Percentiles rank a stretch among this genome's conserved stretches.
Conservation (phyloP, 2,888 invertebrate genomes). For the Eucera pruinosa region DNA sequence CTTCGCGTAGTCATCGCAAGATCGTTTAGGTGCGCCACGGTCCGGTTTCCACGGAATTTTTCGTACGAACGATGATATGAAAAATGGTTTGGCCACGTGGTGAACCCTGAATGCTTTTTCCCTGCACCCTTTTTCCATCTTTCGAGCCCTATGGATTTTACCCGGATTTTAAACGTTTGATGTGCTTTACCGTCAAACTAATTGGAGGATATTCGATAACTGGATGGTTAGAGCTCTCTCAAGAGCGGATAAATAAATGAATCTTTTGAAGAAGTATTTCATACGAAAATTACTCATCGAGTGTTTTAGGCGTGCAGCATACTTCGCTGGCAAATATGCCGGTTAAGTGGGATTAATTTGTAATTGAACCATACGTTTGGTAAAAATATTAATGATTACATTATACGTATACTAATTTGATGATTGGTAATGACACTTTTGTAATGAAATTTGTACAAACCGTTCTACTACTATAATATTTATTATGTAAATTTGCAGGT, state of each 20-base stretch:
- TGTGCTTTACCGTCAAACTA: constrained; percentile 36
- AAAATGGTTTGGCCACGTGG: constrained; percentile 50
- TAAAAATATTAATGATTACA: not conserved
- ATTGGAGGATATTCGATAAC: constrained; percentile 51
- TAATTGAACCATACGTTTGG: not conserved
- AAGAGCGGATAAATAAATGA: constrained; percentile 8
- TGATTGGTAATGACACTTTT: not conserved
- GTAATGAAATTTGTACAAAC: no score
- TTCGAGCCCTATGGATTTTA: constrained; percentile 35
- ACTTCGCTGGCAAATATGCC: not conserved
- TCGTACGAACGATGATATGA: constrained; percentile 51
- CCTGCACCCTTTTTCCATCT: not conserved
- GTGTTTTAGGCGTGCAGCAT: no score
- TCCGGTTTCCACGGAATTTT: constrained; percentile 49
- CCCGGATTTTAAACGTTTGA: constrained; percentile 47
- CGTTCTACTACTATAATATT: no score
- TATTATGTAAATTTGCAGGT: no score
- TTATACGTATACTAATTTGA: not conserved
- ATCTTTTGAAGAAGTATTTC: not conserved
- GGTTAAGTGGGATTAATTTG: not conserved
- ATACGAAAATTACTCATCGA: not conserved
- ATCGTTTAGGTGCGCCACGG: constrained; percentile 52
- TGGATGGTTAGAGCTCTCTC: not conserved
- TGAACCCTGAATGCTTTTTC: constrained; percentile 21
- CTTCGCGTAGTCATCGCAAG: constrained; percentile 45